phyloP scores from a whole-genome alignment of 2,797 vertebrate genomes.

The Melanotaenia parkinsoni region DNA sequence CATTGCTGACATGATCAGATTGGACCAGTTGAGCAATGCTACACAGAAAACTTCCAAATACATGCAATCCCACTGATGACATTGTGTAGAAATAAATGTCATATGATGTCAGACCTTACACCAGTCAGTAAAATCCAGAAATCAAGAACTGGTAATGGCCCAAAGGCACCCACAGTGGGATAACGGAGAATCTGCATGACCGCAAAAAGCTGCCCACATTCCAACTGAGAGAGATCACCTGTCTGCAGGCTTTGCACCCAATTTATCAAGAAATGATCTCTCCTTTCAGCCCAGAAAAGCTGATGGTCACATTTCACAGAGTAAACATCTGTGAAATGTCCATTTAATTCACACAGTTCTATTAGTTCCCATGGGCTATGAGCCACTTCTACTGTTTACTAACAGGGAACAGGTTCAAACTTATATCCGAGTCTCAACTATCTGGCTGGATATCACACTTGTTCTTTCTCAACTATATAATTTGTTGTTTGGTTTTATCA shows the following conservation, averaged over 20 bases:
- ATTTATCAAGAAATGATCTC: constrained; percentile 42
- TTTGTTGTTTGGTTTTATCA: background rate
- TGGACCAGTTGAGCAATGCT: constrained; percentile 34
- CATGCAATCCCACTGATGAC: constrained; percentile 50
- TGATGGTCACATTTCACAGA: constrained; percentile 29
- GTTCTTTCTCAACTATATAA: background rate
- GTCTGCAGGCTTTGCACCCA: constrained; percentile 34
- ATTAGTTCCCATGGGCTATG: background rate
- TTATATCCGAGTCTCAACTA: background rate
- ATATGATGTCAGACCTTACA: constrained; percentile 34
- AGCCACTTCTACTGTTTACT: constrained; percentile 16
- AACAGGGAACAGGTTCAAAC: background rate
- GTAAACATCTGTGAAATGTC: constrained; percentile 40
- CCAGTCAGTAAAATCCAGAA: constrained; percentile 47
- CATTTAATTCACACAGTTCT: constrained; percentile 20
- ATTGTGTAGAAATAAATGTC: constrained; percentile 53
- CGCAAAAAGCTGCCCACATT: constrained; percentile 58
- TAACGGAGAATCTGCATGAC: constrained; percentile 47
- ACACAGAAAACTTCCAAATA: constrained; percentile 33
- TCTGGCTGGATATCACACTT: background rate
- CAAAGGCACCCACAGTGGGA: constrained; percentile 41
- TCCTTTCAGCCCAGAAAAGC: constrained; percentile 37
- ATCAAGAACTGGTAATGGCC: constrained; percentile 50
- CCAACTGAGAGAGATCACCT: constrained; percentile 61
- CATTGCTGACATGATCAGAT: constrained; percentile 30